Evolutionary conservation across 2,113 vertebrate genomes (phyloP).

Genomic region (Lucifuga dentata): DNA sequence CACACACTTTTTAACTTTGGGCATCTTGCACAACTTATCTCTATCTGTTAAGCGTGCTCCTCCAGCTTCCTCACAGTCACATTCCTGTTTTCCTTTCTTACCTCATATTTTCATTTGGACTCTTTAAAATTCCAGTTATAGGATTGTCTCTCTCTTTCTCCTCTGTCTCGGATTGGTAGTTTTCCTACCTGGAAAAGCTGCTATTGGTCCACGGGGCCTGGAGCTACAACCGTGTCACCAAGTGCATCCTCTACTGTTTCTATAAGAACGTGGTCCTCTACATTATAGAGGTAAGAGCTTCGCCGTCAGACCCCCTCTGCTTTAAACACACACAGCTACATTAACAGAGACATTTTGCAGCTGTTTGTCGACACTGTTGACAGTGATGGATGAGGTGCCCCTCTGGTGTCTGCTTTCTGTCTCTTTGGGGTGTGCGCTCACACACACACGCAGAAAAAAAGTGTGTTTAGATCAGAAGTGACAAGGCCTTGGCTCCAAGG

Average conservation of each 20-base stretch:
- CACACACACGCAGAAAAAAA: constrained; percentile 47
- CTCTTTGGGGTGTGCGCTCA: constrained; percentile 47
- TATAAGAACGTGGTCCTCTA: constrained; percentile 99
- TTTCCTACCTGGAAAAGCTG: constrained; percentile 96
- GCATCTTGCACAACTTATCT: constrained; percentile 31
- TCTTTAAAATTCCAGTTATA: not conserved
- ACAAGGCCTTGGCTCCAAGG: constrained; percentile 59
- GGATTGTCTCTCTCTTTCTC: not conserved
- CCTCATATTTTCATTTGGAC: constrained; percentile 5
- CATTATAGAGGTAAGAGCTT: constrained; percentile 94
- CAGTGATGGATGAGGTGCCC: constrained; percentile 82
- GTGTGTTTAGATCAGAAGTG: constrained; percentile 64
- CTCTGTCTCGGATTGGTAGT: constrained; percentile 78
- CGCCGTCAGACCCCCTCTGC: constrained; percentile 25
- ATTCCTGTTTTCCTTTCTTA: constrained; percentile 3
- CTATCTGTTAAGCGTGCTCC: constrained; percentile 15
- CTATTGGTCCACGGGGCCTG: constrained; percentile 96
- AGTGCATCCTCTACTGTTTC: constrained; percentile 99
- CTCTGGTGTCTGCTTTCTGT: constrained; percentile 83
- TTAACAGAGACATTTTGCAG: constrained; percentile 82
- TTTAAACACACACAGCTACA: constrained; percentile 52
- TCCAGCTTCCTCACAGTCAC: not conserved
- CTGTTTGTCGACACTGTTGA: constrained; percentile 81
- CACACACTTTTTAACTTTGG: constrained; percentile 28
- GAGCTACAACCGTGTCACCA: constrained; percentile 99